Conservation (phyloP, 2,888 invertebrate species). For the Cryptophagus acutangulus region DNA sequence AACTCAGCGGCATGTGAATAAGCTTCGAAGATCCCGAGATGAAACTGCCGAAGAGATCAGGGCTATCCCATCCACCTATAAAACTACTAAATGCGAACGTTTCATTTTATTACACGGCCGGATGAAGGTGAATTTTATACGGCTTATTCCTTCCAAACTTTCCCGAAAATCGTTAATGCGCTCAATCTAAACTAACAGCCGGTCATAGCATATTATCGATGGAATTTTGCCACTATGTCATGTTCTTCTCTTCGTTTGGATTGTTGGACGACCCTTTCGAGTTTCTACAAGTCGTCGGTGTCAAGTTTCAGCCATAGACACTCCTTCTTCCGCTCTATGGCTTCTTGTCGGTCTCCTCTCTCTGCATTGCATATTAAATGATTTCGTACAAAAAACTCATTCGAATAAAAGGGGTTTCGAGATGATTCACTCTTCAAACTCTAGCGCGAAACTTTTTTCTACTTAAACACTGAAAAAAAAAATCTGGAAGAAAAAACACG, state of each 20-base stretch:
- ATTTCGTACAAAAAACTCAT: too few relatives aligned
- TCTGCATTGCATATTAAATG: too few relatives aligned
- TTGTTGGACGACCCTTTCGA: constrained; percentile 5
- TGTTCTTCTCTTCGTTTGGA: neutral
- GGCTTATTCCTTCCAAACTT: constrained; percentile 34
- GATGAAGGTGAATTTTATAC: constrained; percentile 38
- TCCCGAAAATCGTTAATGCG: constrained; percentile 35
- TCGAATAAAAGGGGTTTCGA: too few relatives aligned
- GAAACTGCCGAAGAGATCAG: constrained; percentile 36
- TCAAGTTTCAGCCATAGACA: constrained; percentile 18
- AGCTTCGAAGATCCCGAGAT: constrained; percentile 33
- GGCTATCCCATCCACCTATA: constrained; percentile 36
- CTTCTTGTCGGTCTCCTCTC: neutral
- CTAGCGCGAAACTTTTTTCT: too few relatives aligned
- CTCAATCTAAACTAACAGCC: constrained; percentile 28
- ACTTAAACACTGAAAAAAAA: too few relatives aligned
- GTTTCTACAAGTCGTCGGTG: constrained; percentile 7
- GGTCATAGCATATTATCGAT: neutral
- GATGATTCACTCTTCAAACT: too few relatives aligned
- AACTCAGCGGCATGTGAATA: constrained; percentile 42
- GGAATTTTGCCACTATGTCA: too few relatives aligned
- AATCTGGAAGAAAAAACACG: too few relatives aligned
- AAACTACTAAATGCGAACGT: constrained; percentile 41
- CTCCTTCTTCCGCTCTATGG: constrained; percentile 13
- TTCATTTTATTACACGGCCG: constrained; percentile 40